Evolutionary conservation across 2,888 invertebrate species (phyloP), one percentile per base, ranked within the genome.

Genomic region (Chloroclysta siterata): DNA sequence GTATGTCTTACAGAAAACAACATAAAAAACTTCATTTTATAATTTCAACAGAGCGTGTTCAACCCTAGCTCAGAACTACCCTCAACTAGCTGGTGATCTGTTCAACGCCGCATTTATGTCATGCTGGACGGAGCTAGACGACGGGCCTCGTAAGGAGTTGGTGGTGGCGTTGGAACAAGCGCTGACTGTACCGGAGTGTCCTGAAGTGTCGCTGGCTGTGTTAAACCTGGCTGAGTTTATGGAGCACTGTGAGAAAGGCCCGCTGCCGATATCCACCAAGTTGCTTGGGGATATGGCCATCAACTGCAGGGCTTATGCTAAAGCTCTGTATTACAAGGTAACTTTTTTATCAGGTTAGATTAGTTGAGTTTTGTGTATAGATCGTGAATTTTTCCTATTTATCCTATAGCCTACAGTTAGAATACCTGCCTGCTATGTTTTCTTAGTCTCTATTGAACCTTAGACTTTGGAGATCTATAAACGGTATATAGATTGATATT

Each of bases 41-140:
- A 33, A 33, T 33, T 7, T 33, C 2, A 33, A 13, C 82, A 94
- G 98, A 66, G 98, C 99, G 0, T 99, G 99, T 81, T 96, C 97
- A 77, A 96, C 96, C 5, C 86, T 99, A 44, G 98, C 98, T 0
- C 98, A 99, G 83, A 97, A 97, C 41, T 98, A 99, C 87, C 97
- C 98, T 1, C 98, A 98, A 78, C 89, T 99, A 22, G 96, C 99
- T 0, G 95, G 97, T 65, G 99, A 99, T 82, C 89, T 99, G 33
- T 99, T 99, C 83, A 99, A 99, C 87, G 99, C 99, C 0, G 99
- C 99, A 0, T 99, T 99, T 84, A 98, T 99, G 70, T 99, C 99
- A 0, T 99, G 99, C 82, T 99, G 99, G 99, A 98, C 98, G 0
- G 99, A 99, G 85, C 89, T 99, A 13, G 96, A 95, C 52, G 96